Conservation (phyloP, 2,888 invertebrate genomes). For the Cataglyphis livida region DNA sequence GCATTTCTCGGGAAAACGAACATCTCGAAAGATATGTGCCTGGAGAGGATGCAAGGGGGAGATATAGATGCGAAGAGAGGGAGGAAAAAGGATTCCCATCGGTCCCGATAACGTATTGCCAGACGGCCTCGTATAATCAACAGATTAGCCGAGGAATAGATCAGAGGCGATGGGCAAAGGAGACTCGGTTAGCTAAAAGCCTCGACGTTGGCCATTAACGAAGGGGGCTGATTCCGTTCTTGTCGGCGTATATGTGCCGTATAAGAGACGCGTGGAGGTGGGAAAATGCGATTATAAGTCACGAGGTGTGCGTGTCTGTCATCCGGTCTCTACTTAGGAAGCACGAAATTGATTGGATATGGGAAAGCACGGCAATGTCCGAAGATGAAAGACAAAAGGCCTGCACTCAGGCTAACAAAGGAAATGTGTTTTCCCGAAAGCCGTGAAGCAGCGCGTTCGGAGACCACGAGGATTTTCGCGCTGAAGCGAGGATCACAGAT, state of each 20-base stretch:
- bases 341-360: constrained; percentile 83
- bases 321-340: constrained; percentile 73
- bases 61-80: constrained; percentile 61
- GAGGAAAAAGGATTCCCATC: constrained; percentile 70
- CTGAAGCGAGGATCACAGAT: not conserved
- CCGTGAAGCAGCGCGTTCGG: constrained; percentile 21
- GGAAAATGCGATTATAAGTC: constrained; percentile 86
- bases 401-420: constrained; percentile 67
- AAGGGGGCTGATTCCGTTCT: constrained; percentile 81
- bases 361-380: constrained; percentile 65
- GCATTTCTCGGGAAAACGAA: constrained; percentile 62
- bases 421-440: constrained; percentile 65
- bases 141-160: constrained; percentile 85
- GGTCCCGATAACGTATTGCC: constrained; percentile 84
- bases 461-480: not conserved
- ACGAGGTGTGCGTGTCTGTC: constrained; percentile 82
- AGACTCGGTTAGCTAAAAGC: constrained; percentile 85
- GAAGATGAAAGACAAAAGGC: constrained; percentile 82
- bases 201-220: constrained; percentile 84
- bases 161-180: constrained; percentile 81
- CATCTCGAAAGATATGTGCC: constrained; percentile 62
- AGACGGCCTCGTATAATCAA: constrained; percentile 85
- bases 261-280: constrained; percentile 69
- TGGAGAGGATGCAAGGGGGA: constrained; percentile 59
- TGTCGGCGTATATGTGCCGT: constrained; percentile 69